Evolutionary conservation across 2,888 invertebrate genomes (phyloP), one percentile per base, ranked within the genome.

Genomic region (Orthonychiurus folsomi): DNA sequence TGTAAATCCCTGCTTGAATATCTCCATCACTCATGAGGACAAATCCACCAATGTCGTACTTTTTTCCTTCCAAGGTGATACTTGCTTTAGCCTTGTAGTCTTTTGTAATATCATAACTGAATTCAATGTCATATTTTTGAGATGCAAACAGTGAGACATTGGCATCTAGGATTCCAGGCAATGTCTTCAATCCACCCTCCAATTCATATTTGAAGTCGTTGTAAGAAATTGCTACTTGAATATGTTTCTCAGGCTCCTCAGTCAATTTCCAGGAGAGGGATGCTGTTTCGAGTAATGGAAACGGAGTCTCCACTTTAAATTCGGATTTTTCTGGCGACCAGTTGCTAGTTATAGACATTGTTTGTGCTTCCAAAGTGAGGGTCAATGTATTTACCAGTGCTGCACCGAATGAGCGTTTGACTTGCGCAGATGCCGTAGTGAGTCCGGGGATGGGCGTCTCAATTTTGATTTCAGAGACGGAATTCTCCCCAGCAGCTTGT

Each of bases 231-330:
- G 15, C 37, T 5, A 37, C 9, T 9, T 15, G 5, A 15, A 37
- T 37, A 15, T 37, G 37, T 9, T 37, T 18, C 5, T 37, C 15
- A 37, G 37, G 37, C 9, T 15, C 15, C 15, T 5, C 15, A 15
- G 37, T 37, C 9, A 9, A 37, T 37, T 37, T 15, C 5, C 37
- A 5, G 5, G 37, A 37, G 5, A 15, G 9, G 15, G 37, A 37
- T 9, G 15, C 15, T 37, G 15, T 5, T 37, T 37, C 15, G 9
- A 5, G 15, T 1, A 61, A 59, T 37, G 64, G 59, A 5, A 73
- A 64, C 1, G 73, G 73, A 3, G 73, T 73, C 12, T 66, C 56
- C 18, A 73, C 50, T 37, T 63, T 57, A 2, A 70, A 48, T 2
- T 67, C 65, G 5, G 66, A 61, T 27, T 63, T 63, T 20, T 9